Conservation (phyloP, 2,113 vertebrate genomes). For the Rhinichthys klamathensis region DNA sequence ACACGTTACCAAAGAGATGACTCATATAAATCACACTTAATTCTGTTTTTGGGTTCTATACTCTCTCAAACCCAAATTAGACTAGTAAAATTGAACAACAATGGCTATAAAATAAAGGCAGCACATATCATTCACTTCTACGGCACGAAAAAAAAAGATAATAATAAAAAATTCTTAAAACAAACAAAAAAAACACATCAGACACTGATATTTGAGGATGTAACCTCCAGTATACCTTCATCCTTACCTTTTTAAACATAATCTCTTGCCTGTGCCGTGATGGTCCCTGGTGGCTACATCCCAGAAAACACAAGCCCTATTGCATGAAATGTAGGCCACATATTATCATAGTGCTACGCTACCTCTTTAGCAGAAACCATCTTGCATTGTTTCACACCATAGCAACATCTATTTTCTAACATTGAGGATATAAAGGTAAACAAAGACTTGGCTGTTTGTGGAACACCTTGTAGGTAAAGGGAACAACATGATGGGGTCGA, state of each 20-base stretch:
- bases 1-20: constrained; percentile 69
- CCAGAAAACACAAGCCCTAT: constrained; percentile 65
- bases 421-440: constrained; percentile 51
- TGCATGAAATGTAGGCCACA: constrained; percentile 71
- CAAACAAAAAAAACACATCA: constrained; percentile 62
- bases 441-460: constrained; percentile 39
- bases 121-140: constrained; percentile 50
- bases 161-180: neutral
- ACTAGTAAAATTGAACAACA: constrained; percentile 61
- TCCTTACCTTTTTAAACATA: constrained; percentile 28
- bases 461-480: constrained; percentile 31
- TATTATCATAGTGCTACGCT: constrained; percentile 66
- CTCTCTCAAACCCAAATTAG: constrained; percentile 66
- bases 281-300: constrained; percentile 45
- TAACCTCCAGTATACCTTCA: constrained; percentile 12
- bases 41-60: constrained; percentile 53
- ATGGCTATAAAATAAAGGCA: constrained; percentile 67
- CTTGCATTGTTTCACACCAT: constrained; percentile 48
- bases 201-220: constrained; percentile 19
- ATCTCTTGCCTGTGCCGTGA: constrained; percentile 33
- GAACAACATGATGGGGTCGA: constrained; percentile 28
- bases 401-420: constrained; percentile 48
- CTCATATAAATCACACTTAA: constrained; percentile 56
- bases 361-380: constrained; percentile 57
- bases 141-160: constrained; percentile 3